Conservation (phyloP, 2,888 invertebrate genomes). For the Aleiodes leptofemur region DNA sequence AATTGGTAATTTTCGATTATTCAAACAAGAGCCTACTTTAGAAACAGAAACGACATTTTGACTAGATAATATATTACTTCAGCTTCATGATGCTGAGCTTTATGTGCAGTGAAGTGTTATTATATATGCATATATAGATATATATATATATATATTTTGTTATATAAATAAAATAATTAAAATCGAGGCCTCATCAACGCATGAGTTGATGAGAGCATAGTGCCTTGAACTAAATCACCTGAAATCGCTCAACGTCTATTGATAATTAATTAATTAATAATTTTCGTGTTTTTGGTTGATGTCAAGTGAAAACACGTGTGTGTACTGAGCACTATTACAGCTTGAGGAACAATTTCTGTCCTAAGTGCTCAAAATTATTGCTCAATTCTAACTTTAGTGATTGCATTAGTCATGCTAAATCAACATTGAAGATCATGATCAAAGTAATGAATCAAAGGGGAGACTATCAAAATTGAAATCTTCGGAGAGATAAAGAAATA, state of each 20-base stretch:
- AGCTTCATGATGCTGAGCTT: conserved; percentile 22
- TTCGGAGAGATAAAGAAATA: background rate
- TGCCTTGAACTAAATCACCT: conserved; percentile 24
- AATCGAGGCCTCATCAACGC: conserved; percentile 1
- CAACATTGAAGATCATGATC: background rate
- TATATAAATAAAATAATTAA: background rate
- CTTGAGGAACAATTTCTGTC: conserved; percentile 7
- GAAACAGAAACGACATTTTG: conserved; percentile 76
- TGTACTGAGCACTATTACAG: conserved; percentile 1
- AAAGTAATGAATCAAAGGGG: background rate
- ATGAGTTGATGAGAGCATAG: background rate
- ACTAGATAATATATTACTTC: conserved; percentile 58
- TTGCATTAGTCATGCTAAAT: conserved; percentile 40
- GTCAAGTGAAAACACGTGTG: conserved; percentile 6
- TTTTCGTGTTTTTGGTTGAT: background rate
- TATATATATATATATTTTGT: background rate
- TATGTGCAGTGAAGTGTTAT: conserved; percentile 19
- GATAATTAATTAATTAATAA: conserved; percentile 13
- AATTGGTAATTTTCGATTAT: conserved; percentile 69
- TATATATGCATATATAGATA: background rate
- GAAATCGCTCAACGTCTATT: conserved; percentile 30
- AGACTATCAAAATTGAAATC: background rate
- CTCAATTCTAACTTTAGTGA: conserved; percentile 54
- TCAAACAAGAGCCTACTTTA: conserved; percentile 78
- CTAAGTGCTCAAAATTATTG: conserved; percentile 57